Evolutionary conservation across 2,113 vertebrate genomes (phyloP).

Genomic region (Sylvia atricapilla): DNA sequence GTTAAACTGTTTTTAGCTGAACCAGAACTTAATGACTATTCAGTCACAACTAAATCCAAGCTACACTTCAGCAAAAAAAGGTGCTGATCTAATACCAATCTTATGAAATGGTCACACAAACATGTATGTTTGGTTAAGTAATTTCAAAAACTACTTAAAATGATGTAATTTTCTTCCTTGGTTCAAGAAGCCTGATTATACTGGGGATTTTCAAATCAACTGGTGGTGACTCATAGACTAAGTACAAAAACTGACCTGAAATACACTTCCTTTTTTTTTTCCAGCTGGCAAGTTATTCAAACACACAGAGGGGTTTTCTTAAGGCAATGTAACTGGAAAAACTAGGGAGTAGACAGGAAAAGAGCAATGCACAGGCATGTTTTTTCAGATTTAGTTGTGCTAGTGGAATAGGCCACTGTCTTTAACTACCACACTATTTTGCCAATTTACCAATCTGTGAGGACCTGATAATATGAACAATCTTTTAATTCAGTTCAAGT

Average conservation of each 20-base stretch:
- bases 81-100: not conserved
- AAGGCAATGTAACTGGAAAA: not conserved
- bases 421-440: not conserved
- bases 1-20: not conserved
- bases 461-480: not conserved
- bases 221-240: not conserved
- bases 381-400: not conserved
- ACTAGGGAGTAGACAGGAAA: not conserved
- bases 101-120: not conserved
- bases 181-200: not conserved
- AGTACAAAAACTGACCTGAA: not conserved
- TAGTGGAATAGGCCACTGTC: not conserved
- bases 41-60: not conserved
- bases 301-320: not conserved
- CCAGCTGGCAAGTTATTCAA: not conserved
- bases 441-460: not conserved
- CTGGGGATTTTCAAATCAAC: not conserved
- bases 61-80: not conserved
- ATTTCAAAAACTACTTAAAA: not conserved
- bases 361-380: not conserved
- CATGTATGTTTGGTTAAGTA: not conserved
- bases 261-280: not conserved
- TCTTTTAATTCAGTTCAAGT: not conserved
- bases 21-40: not conserved
- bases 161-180: not conserved